Percentiles rank a stretch among this genome's conserved stretches.
phyloP scores from a whole-genome alignment of 2,888 invertebrate genomes.

The Agriopis aurantiaria region DNA sequence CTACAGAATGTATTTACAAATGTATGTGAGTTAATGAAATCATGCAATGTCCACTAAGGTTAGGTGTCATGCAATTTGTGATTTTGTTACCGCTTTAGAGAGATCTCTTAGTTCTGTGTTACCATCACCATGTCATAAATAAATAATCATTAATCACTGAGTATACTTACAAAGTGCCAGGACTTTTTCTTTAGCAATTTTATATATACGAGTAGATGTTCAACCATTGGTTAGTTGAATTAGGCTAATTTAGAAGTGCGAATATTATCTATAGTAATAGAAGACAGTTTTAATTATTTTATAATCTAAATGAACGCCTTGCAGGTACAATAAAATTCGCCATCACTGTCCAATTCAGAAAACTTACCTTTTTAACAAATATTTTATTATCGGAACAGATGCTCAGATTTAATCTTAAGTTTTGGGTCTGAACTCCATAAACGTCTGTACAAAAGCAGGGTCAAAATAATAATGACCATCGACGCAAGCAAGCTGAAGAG shows the following conservation, averaged over 20 bases:
- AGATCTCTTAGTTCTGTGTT: slow-evolving; percentile 63
- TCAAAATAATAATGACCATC: slow-evolving; percentile 10
- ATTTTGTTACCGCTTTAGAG: slow-evolving; percentile 58
- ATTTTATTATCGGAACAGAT: not conserved
- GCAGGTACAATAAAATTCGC: no score
- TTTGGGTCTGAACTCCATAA: not conserved
- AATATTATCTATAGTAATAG: not conserved
- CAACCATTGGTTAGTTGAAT: not conserved
- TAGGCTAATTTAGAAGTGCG: not conserved
- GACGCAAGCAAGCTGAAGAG: slow-evolving; percentile 50
- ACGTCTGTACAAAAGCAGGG: not conserved
- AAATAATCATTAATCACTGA: not conserved
- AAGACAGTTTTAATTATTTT: not conserved
- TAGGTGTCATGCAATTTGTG: slow-evolving; percentile 69
- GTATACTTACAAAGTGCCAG: not conserved
- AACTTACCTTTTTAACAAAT: not conserved
- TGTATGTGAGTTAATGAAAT: slow-evolving; percentile 57
- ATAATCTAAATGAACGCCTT: not conserved
- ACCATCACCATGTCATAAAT: slow-evolving; percentile 36
- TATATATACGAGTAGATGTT: not conserved
- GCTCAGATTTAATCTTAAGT: not conserved
- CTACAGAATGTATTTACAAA: slow-evolving; percentile 62
- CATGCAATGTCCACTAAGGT: slow-evolving; percentile 75
- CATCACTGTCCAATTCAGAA: no score
- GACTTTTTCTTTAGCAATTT: not conserved